Percentiles rank a stretch among this genome's conserved stretches.
Conservation (phyloP, 2,113 vertebrate species). For the Mobula hypostoma region DNA sequence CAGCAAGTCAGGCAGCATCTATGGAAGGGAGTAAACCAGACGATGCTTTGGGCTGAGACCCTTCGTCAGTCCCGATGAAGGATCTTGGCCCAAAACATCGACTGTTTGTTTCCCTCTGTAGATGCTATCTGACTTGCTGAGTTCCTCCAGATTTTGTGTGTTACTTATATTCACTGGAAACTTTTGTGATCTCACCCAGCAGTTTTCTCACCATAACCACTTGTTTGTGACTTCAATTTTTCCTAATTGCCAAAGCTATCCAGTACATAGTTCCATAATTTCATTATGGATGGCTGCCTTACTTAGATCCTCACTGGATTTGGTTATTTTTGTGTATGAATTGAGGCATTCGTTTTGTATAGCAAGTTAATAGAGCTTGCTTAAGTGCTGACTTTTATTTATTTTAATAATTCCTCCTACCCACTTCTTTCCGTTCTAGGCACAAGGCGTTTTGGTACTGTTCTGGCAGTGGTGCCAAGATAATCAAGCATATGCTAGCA, state of each 20-base stretch:
- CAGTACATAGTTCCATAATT: not conserved
- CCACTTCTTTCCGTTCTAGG: not conserved
- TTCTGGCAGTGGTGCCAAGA: constrained; percentile 5
- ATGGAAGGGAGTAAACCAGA: too few species aligned
- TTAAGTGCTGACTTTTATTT: constrained; percentile 32
- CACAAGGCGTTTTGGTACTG: constrained; percentile 24
- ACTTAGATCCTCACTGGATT: not conserved
- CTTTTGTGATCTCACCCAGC: not conserved
- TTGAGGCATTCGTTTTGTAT: not conserved
- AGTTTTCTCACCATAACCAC: not conserved
- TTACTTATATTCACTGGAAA: not conserved
- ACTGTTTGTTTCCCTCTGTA: too few species aligned
- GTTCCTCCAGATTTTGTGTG: too few species aligned
- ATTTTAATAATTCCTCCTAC: constrained; percentile 23
- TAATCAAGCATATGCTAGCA: not conserved
- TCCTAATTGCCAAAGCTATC: not conserved
- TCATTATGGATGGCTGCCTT: not conserved
- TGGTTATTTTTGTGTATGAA: constrained; percentile 29
- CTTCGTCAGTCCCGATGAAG: too few species aligned
- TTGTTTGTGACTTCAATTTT: not conserved
- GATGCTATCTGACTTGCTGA: too few species aligned
- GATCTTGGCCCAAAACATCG: too few species aligned
- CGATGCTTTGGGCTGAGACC: too few species aligned
- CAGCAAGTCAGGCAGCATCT: too few species aligned
- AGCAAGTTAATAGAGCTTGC: constrained; percentile 13